phyloP scores from a whole-genome alignment of 2,113 vertebrate genomes.

The Phocoena phocoena region DNA sequence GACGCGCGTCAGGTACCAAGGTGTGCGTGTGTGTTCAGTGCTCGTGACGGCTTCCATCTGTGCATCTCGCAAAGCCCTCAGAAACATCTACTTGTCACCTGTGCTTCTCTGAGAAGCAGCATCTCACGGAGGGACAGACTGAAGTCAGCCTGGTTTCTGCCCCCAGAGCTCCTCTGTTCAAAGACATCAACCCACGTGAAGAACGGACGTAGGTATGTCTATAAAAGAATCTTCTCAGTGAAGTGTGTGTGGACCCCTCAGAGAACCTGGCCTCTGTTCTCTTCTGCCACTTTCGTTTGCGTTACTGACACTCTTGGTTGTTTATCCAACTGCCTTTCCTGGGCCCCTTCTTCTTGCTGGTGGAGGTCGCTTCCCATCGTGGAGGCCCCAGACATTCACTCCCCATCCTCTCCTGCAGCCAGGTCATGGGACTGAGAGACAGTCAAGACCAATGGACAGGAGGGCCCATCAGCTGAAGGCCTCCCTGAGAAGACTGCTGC shows the following conservation, averaged over 20 bases:
- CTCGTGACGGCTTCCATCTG: neutral
- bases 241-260: neutral
- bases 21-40: neutral
- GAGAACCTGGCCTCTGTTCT: accelerated
- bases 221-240: neutral
- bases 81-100: neutral
- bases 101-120: neutral
- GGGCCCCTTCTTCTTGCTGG: neutral
- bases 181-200: neutral
- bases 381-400: neutral
- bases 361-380: neutral
- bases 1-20: neutral
- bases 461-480: neutral
- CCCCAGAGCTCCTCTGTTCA: neutral
- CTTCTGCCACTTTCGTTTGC: neutral
- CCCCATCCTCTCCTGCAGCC: neutral
- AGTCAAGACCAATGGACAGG: neutral
- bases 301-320: neutral
- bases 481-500: neutral
- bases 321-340: neutral
- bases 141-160: neutral
- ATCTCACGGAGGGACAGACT: neutral
- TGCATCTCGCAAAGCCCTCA: neutral
- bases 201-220: neutral
- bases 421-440: neutral